Evolutionary conservation across 2,797 vertebrate species (phyloP), one percentile per base, ranked within the genome.

Genomic region (Microcaecilia unicolor): DNA sequence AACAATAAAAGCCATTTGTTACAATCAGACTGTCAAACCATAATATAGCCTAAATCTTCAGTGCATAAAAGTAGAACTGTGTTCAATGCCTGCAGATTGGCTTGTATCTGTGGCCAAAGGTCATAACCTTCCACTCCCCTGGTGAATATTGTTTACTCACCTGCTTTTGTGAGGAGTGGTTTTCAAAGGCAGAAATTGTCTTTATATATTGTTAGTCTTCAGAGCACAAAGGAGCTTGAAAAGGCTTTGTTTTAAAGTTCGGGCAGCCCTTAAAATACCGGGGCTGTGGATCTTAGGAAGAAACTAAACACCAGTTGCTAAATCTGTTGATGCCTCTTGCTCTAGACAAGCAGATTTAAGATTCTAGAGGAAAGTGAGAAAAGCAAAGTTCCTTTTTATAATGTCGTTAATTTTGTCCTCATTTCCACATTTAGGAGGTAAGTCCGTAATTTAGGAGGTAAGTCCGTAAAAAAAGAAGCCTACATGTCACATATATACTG

Each of bases 161-260:
- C 6, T 13, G 8, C 6, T 7, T 34, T 25, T 28, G 13, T 15
- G 19, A 13, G 15, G 27, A 34, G 39, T 22, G 19, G 26, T 31
- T 28, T 28, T 20, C 31, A 18, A 19, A 28, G 6, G 12, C 6
- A 10, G 2, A 0, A n/a, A 0, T 2, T 10, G n/a, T 15, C 31
- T 20, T n/a, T 2, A 7, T 31, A 18, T 34, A 19, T 35, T 13
- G 10, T 12, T 14, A 7, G 14, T 12, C 18, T 34, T 28, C 7
- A 11, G 15, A 21, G 20, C 15, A 25, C 34, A 15, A 19, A 9
- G 19, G 30, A 3, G 3, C 6, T 31, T 37, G 3, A 32, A 29
- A 5, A 0, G 15, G 15, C 18, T 34, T n/a, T 12, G 8, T 8
- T 4, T 7, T 7, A n/a, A 1, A 0, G 15, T 27, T 13, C 14